Conservation (phyloP, 2,113 vertebrate genomes). For the Zosterops lateralis region DNA sequence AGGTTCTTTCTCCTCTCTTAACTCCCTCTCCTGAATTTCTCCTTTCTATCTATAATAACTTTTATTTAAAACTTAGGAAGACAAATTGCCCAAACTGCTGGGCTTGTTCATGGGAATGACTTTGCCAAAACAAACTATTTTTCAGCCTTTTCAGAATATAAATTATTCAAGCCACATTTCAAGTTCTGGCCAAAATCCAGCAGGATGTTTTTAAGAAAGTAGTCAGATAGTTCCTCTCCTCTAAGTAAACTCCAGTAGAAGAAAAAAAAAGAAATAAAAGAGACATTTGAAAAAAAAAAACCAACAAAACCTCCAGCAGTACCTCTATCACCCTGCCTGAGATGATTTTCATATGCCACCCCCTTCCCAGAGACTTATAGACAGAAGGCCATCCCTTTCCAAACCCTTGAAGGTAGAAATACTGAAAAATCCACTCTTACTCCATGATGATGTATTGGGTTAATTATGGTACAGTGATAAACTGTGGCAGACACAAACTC, state of each 20-base stretch:
- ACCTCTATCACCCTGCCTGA: neutral
- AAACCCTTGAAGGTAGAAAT: neutral
- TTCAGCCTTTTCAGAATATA: neutral
- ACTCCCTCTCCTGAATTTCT: neutral
- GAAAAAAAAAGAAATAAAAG: neutral
- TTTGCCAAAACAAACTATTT: conserved; percentile 8
- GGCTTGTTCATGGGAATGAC: neutral
- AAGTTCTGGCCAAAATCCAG: neutral
- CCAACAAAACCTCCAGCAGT: neutral
- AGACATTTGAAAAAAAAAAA: neutral
- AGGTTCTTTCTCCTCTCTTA: neutral
- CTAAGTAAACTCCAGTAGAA: neutral
- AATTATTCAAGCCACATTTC: neutral
- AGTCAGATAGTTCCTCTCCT: neutral
- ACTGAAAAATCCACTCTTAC: neutral
- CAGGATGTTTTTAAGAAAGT: neutral
- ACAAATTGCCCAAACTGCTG: neutral
- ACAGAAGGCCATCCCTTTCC: neutral
- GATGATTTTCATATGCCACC: neutral
- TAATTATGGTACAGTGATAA: neutral
- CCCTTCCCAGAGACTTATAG: neutral
- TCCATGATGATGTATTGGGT: accelerated
- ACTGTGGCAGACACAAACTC: neutral
- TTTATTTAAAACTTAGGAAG: neutral
- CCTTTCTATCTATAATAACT: neutral